A percentile compares a stretch with the other conserved stretches of the same genome.
These are phyloP conservation scores for Alligator sinensis DNA, from an alignment of 2,113 vertebrate species.

Conservation along the genomic window DNA sequence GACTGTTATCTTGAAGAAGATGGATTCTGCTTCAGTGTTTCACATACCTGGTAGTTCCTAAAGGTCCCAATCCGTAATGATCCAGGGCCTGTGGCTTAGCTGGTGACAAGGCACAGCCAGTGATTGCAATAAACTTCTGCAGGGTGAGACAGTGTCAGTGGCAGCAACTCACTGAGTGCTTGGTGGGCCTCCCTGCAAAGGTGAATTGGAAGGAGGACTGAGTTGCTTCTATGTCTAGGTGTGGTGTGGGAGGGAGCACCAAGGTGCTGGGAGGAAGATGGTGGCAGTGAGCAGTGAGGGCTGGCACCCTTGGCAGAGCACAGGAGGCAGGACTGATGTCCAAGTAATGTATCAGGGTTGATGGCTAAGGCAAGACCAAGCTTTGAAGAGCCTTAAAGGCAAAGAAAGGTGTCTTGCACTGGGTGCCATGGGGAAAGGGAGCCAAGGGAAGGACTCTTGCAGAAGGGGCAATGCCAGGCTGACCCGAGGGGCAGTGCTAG, in stretches of 20 bases:
- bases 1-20: too few relatives aligned
- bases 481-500: neutral
- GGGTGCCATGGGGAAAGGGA: neutral
- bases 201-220: neutral
- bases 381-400: constrained; percentile 23
- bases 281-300: neutral
- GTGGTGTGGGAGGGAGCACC: neutral
- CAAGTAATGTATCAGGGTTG: neutral
- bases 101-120: too few relatives aligned
- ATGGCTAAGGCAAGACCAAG: neutral
- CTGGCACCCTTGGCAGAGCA: neutral
- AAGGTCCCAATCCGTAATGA: too few relatives aligned
- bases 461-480: neutral
- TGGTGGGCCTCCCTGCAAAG: neutral
- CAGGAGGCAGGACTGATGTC: neutral
- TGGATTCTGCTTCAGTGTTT: too few relatives aligned
- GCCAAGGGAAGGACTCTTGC: neutral
- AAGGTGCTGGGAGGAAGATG: neutral
- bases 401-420: neutral
- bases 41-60: too few relatives aligned
- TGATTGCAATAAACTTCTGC: neutral
- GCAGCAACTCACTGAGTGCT: neutral
- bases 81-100: too few relatives aligned
- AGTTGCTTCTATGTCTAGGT: neutral
- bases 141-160: neutral